Evolutionary conservation across 37 sponge, comb jelly and placozoan genomes (phyloP), one percentile per base, ranked within the genome.

Genomic region (Ianthella basta): DNA sequence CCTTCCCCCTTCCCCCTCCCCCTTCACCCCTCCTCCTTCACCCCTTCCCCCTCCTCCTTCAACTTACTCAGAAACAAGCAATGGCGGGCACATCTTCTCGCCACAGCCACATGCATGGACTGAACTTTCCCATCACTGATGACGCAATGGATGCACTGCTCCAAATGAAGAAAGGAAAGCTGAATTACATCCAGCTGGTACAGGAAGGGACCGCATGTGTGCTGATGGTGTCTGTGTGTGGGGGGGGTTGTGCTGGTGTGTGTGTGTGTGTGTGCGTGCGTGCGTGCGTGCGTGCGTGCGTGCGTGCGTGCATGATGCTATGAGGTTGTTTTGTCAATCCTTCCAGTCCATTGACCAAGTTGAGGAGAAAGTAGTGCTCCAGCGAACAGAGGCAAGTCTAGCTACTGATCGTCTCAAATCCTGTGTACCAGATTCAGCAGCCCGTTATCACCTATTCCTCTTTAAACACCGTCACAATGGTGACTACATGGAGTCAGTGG

Each of bases 391-490:
- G 64, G 83, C 24, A 13, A 24, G 3, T 0, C 16, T 87, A 55
- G 38, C 77, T 0, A 73, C 88, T 14, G 83, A 67, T 35, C 72
- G 75, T 0, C 82, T 96, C 0, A n/a, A 80, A 6, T 14, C 34
- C 1, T 34, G 39, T 34, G 68, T 96, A 21, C 92, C 92, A n/a
- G 80, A 84, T 5, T 56, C 36, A 39, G 23, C 53, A 15, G 88
- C 94, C 50, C 57, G 97, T 19, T 96, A 96, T 87, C 95, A 94
- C 72, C 82, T 96, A 68, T 96, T 79, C 61, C 82, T 53, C 37
- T 96, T 81, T 83, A 91, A 91, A 44, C 95, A 96, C 80, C 79
- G 80, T 16, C 77, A 87, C 44, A 90, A 96, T 39, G 95, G 92
- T 56, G 90, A 95, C 82, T 84, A 87, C 73, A 67, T 90, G 85